A percentile compares a stretch with the other conserved stretches of the same genome.
These are phyloP conservation scores for Matsumurasca onukii DNA, from an alignment of 1,140 invertebrate species.

Conservation along the genomic window DNA sequence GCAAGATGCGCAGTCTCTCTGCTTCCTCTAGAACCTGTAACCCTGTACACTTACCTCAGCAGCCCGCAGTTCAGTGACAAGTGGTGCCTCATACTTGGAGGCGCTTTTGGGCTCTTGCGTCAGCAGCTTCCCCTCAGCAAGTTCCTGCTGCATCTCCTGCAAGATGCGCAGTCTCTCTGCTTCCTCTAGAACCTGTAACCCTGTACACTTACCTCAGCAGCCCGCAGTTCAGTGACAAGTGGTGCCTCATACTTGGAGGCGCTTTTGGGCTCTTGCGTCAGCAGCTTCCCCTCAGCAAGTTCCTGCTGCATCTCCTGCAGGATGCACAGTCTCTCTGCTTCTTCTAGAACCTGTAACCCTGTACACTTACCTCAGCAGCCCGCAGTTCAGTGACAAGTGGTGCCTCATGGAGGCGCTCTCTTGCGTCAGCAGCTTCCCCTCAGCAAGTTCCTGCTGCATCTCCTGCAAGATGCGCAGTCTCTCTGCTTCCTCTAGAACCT, in stretches of 20 bases:
- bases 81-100: constrained; percentile 62
- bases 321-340: too few relatives aligned
- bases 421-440: too few relatives aligned
- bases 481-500: constrained; percentile 2
- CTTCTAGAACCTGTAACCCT: too few relatives aligned
- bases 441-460: constrained; percentile 48
- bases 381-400: too few relatives aligned
- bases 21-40: too few relatives aligned
- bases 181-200: too few relatives aligned
- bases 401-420: too few relatives aligned
- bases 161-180: background rate
- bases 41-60: constrained; percentile 61
- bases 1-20: background rate
- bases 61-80: constrained; percentile 58
- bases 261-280: too few relatives aligned
- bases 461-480: background rate
- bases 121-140: constrained; percentile 51
- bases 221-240: constrained; percentile 58
- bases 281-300: too few relatives aligned
- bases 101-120: constrained; percentile 54
- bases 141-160: constrained; percentile 43
- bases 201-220: constrained; percentile 59
- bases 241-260: constrained; percentile 62
- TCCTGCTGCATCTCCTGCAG: too few relatives aligned
- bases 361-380: too few relatives aligned